Base-by-base conservation (phyloP, 2,888 invertebrate species). In the Dolichomitus sp. region DNA sequence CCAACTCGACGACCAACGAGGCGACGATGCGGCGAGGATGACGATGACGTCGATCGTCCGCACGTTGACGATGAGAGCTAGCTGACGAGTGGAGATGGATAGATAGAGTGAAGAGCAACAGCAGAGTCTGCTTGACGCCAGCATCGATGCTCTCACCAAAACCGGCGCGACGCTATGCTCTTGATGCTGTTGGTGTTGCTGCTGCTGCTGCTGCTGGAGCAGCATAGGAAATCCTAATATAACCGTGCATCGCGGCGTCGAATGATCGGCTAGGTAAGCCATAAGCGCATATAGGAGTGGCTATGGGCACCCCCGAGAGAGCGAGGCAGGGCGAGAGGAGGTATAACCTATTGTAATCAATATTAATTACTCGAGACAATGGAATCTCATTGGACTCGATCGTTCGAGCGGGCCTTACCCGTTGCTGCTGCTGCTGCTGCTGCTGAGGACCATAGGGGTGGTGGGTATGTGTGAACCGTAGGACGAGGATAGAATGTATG, bases 351-450 rank as follows among this genome's bases (percentile, higher is more conserved):
- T 93, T 92, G 93, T 93, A 93, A 93, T 93, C 93, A 93, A 93
- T 93, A 94, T 94, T 94, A 94, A 94, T 94, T 93, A 94, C 93
- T 92, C 92, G 92, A 92, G 93, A 94, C 93, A 94, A 94, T 94
- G 92, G 93, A 93, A 93, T 93, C 93, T 93, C 93, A 93, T 93
- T 93, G 93, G 92, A 93, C 90, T 93, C 91, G 93, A 93, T 93
- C 92, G 93, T 92, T 92, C 88, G 92, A 89, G 89, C 90, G 91
- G 87, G 74, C 88, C 89, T 89, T 87, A 85, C 87, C 84, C 86
- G 75, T 74, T 75, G 61, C 52, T 69, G 80, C 57, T 52, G 63
- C n/a, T n/a, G n/a, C 65, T 54, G 27, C 40, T 30, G 65, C 65
- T 74, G 72, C 68, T 63, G 78, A 72, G 75, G 79, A 82, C 80